These are phyloP conservation scores for Diplosoma virens DNA, from an alignment of 23 tunicate genomes.

Conservation along the genomic window DNA sequence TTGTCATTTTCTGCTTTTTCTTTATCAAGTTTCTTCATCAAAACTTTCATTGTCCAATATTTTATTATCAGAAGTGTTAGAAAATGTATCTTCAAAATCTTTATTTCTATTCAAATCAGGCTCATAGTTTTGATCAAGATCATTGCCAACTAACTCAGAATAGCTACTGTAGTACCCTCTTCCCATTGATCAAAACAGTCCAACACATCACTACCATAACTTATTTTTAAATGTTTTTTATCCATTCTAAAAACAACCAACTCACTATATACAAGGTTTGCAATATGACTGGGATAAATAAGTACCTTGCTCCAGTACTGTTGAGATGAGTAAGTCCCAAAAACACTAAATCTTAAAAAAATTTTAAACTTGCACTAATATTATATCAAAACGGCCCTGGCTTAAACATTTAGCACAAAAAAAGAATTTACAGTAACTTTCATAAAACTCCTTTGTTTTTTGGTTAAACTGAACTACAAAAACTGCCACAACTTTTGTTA, in stretches of 20 bases:
- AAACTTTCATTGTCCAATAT: not conserved
- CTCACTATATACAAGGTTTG: no score
- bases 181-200: not conserved
- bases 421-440: not conserved
- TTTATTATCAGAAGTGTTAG: not conserved
- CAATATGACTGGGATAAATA: no score
- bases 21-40: not conserved
- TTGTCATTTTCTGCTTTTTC: not conserved
- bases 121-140: not conserved
- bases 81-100: not conserved
- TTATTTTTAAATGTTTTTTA: not conserved
- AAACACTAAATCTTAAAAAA: no score
- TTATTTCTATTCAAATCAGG: not conserved
- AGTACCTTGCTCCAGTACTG: no score
- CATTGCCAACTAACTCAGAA: not conserved
- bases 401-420: not conserved
- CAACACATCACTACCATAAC: not conserved
- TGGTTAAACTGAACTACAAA: no score
- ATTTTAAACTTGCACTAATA: no score
- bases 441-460: not conserved
- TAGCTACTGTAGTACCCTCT: not conserved
- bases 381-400: no score
- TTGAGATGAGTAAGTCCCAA: no score
- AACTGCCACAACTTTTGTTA: no score
- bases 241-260: no score